These are phyloP conservation scores for Drosophila tsacasi DNA, from an alignment of 1,140 invertebrate genomes.

Conservation along the genomic window DNA sequence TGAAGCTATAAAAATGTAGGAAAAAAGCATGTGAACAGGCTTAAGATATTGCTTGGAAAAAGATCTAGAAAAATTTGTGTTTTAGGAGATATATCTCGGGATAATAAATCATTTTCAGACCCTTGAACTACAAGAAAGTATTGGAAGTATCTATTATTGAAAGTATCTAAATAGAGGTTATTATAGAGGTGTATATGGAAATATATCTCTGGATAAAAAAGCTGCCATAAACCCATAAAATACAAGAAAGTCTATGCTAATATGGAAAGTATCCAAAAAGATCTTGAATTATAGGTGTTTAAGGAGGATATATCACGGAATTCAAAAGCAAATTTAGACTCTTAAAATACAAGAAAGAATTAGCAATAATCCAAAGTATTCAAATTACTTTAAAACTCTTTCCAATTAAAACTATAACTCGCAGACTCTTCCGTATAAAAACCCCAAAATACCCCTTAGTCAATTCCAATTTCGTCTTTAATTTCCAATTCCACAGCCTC, in stretches of 20 bases:
- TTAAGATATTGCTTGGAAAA: not conserved
- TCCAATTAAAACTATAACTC: not conserved
- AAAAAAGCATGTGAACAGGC: constrained; percentile 2
- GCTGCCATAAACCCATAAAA: too few relatives aligned
- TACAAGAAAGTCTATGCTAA: too few relatives aligned
- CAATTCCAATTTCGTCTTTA: not conserved
- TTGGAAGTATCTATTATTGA: not conserved
- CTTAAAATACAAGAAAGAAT: too few relatives aligned
- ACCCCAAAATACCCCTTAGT: too few relatives aligned
- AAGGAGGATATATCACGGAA: too few relatives aligned
- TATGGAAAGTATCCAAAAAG: too few relatives aligned
- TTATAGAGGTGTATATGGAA: too few relatives aligned
- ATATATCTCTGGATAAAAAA: too few relatives aligned
- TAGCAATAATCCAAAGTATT: not conserved
- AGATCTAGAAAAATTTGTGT: not conserved
- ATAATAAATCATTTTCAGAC: not conserved
- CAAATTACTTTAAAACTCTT: not conserved
- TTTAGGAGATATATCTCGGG: not conserved
- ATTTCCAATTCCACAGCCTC: not conserved
- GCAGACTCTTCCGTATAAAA: not conserved
- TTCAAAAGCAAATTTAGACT: too few relatives aligned
- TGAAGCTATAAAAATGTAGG: not conserved
- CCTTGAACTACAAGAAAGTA: not conserved
- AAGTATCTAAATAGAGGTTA: not conserved
- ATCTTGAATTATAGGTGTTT: too few relatives aligned